Conservation (phyloP, 2,888 invertebrate genomes). For the Trilocha varians region DNA sequence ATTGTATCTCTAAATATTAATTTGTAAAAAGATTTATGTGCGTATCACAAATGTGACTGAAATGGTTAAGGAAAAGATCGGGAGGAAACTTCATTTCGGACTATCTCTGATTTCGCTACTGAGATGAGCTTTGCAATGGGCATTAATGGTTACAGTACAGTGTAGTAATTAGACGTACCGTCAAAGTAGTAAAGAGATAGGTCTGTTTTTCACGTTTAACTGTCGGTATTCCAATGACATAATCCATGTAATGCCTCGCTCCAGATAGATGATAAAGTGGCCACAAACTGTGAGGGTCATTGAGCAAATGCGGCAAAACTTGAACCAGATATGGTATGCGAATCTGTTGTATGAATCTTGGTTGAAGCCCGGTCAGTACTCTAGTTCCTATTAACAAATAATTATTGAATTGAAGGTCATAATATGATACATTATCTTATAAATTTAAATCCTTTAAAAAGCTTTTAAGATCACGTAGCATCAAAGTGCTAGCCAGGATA, state of each 20-base stretch:
- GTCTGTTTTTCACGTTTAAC: slow-evolving; percentile 90
- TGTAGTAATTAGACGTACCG: slow-evolving; percentile 23
- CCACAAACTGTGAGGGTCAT: slow-evolving; percentile 81
- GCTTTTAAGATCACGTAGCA: too few species aligned
- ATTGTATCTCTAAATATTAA: too few species aligned
- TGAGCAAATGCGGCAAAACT: slow-evolving; percentile 89
- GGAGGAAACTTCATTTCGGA: too few species aligned
- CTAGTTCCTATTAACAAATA: slow-evolving; percentile 22
- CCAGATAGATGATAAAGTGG: slow-evolving; percentile 86
- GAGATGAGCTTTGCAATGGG: too few species aligned
- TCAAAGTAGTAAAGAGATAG: slow-evolving; percentile 87
- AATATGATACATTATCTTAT: too few species aligned
- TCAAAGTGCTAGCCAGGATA: too few species aligned
- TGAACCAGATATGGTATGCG: slow-evolving; percentile 86
- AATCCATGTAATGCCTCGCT: slow-evolving; percentile 81
- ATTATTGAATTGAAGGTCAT: not conserved
- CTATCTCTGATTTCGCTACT: too few species aligned
- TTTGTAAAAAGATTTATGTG: too few species aligned
- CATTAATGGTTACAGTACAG: too few species aligned
- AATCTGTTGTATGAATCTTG: slow-evolving; percentile 56
- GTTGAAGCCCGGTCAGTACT: slow-evolving; percentile 43
- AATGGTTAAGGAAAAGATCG: too few species aligned
- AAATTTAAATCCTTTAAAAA: too few species aligned
- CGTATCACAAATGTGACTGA: too few species aligned
- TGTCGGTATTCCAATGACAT: slow-evolving; percentile 92